Evolutionary conservation across 1,140 invertebrate genomes (phyloP), one percentile per base, ranked within the genome.

Genomic region (Lordiphosa stackelbergi): DNA sequence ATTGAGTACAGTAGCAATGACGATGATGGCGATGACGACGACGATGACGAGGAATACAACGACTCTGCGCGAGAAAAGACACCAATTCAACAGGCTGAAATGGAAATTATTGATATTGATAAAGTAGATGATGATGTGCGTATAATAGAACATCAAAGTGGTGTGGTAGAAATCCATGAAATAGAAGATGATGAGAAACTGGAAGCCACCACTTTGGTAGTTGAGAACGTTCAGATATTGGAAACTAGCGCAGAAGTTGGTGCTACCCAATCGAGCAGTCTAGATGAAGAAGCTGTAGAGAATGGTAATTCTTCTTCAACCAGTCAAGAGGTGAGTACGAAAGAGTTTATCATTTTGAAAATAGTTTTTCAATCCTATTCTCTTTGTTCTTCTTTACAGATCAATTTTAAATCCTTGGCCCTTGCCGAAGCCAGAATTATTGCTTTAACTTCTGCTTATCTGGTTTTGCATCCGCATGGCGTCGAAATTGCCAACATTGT

Each of bases 381-480:
- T 11, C 48, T 47, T 31, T 45, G 40, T 6, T 9, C 6, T 28
- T 2, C 0, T 7, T 54, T 58, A 2, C 43, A 85, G 79, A 28
- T 2, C 10, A 38, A 46, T 6, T 66, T 61, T 6, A 69, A 88
- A 34, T 87, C 88, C 60, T 83, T 90, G 47, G 89, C 88, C 4
- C 87, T 90, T 49, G 88, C 88, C 43, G 92, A 93, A 73, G 92
- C 92, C 1, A 92, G 91, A 77, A 86, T 93, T n/a, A 92, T 93
- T 61, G 94, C 94, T 60, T 89, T 96, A 36, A 92, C 95, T 43
- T 93, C 94, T 11, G 93, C 94, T 35, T 96, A 95, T 89, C 90
- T 96, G 28, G 93, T 96, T 84, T 93, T 96, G 40, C 95, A 97
- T 90, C 95, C 95, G 0, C 94, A 94, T 83, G 95, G 95, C 38